A percentile compares a stretch with the other conserved stretches of the same genome.
These are phyloP conservation scores for Mythimna ferrago DNA, from an alignment of 2,888 invertebrate species.

Conservation along the genomic window DNA sequence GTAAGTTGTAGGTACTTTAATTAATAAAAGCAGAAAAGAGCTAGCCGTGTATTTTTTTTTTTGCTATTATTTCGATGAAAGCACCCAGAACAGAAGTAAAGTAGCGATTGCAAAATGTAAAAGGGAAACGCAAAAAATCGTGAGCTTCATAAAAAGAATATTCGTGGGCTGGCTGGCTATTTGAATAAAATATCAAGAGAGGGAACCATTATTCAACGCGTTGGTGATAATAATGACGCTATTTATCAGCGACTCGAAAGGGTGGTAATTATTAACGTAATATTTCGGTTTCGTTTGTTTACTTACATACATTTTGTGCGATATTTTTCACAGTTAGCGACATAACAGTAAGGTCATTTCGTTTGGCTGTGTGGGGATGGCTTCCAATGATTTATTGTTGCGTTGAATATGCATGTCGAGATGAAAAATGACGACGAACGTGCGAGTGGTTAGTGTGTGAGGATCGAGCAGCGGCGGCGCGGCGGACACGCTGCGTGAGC, in stretches of 20 bases:
- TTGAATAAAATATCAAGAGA: conserved; percentile 88
- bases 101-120: conserved; percentile 66
- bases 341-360: conserved; percentile 85
- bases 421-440: conserved; percentile 89
- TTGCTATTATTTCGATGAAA: conserved; percentile 60
- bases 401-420: conserved; percentile 90
- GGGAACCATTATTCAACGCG: conserved; percentile 85
- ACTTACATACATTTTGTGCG: conserved; percentile 80
- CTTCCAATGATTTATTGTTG: conserved; percentile 88
- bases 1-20: conserved; percentile 6
- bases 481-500: conserved; percentile 39
- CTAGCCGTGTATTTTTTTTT: conserved; percentile 18
- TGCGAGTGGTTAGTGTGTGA: conserved; percentile 78
- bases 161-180: conserved; percentile 80
- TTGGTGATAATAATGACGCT: conserved; percentile 89
- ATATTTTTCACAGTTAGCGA: conserved; percentile 83
- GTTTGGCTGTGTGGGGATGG: conserved; percentile 82
- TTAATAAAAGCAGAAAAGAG: conserved; percentile 30
- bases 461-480: conserved; percentile 64
- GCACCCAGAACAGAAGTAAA: conserved; percentile 53
- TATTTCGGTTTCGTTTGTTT: conserved; percentile 87
- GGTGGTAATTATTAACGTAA: conserved; percentile 89
- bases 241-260: conserved; percentile 89
- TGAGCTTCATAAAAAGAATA: conserved; percentile 78
- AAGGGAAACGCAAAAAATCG: conserved; percentile 71